Percentiles rank a stretch among this genome's conserved stretches.
These are phyloP conservation scores for Atherinomorus stipes DNA, from an alignment of 2,113 vertebrate species.

Conservation along the genomic window DNA sequence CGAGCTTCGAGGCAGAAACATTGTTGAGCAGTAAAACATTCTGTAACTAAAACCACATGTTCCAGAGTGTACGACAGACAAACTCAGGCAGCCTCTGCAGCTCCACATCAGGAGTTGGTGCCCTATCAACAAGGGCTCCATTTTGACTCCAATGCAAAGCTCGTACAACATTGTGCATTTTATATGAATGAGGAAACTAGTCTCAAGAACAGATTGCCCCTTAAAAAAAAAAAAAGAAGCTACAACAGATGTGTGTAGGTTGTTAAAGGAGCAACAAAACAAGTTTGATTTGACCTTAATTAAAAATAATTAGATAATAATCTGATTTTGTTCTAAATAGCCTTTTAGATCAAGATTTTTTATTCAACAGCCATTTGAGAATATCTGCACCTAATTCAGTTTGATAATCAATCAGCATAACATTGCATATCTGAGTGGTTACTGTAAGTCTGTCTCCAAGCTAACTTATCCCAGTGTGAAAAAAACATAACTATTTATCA, in stretches of 20 bases:
- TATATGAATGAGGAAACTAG: slow-evolving; percentile 73
- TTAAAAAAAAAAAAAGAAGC: slow-evolving; percentile 42
- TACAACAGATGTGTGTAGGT: slow-evolving; percentile 31
- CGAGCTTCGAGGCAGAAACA: slow-evolving; percentile 84
- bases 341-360: slow-evolving; percentile 11
- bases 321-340: slow-evolving; percentile 47
- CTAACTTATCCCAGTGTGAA: neutral
- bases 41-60: slow-evolving; percentile 86
- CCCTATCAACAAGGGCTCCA: slow-evolving; percentile 69
- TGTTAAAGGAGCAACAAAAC: slow-evolving; percentile 12
- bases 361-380: slow-evolving; percentile 21
- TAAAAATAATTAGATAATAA: slow-evolving; percentile 42
- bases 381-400: neutral
- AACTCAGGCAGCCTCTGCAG: slow-evolving; percentile 68
- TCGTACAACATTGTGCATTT: slow-evolving; percentile 70
- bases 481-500: slow-evolving; percentile 9
- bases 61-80: slow-evolving; percentile 78
- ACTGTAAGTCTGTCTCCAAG: too few species aligned
- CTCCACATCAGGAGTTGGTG: slow-evolving; percentile 73
- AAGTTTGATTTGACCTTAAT: slow-evolving; percentile 46
- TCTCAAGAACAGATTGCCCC: slow-evolving; percentile 74
- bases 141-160: slow-evolving; percentile 66
- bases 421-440: neutral
- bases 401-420: neutral
- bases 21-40: slow-evolving; percentile 86